phyloP scores from a whole-genome alignment of 2,797 vertebrate species.

The Apogon hyalosoma region DNA sequence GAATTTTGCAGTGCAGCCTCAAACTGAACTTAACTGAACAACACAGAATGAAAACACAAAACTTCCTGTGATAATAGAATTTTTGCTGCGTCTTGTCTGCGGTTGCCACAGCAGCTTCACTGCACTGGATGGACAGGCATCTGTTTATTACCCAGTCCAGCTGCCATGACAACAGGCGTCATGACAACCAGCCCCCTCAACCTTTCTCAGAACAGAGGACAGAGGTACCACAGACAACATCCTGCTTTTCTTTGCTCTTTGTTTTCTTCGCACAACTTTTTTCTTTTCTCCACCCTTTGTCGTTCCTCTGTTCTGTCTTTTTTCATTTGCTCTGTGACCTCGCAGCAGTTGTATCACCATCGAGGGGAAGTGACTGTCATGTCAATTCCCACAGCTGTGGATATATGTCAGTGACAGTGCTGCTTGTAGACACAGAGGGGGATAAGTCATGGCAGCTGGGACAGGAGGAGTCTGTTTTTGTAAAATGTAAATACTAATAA shows the following conservation, averaged over 20 bases:
- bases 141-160: constrained; percentile 72
- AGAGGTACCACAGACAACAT: constrained; percentile 57
- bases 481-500: not conserved
- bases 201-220: constrained; percentile 57
- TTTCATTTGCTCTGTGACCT: constrained; percentile 40
- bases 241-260: constrained; percentile 26
- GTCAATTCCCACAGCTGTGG: constrained; percentile 26
- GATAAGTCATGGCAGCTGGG: constrained; percentile 4
- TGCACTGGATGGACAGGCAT: constrained; percentile 22
- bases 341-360: constrained; percentile 9
- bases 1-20: too few species aligned
- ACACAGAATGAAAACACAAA: not conserved
- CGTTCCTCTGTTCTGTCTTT: not conserved
- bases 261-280: constrained; percentile 15
- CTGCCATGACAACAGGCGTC: constrained; percentile 78
- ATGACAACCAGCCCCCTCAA: constrained; percentile 76
- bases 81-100: constrained; percentile 14
- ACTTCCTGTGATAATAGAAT: constrained; percentile 1
- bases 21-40: not conserved
- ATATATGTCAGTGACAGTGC: constrained; percentile 10
- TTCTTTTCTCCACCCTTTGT: not conserved
- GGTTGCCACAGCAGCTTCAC: constrained; percentile 33
- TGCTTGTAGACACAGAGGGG: constrained; percentile 23
- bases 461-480: constrained; percentile 6
- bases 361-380: constrained; percentile 39